Base-by-base conservation (phyloP, 2,888 invertebrate species). In the Drosophila pseudotalamancana region DNA sequence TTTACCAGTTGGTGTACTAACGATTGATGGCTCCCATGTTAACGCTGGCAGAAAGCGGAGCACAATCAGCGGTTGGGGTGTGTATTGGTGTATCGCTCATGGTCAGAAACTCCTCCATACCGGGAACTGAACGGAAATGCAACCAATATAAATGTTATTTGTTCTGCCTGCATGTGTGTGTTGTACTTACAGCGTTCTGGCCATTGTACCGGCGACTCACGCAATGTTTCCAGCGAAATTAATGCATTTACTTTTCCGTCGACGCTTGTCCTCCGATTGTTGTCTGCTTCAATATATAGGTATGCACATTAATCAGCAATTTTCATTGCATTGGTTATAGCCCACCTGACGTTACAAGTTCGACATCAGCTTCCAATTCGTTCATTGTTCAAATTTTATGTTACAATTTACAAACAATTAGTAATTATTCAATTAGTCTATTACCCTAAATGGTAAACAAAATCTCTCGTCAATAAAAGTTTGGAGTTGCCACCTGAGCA, bases 191-290 rank as follows among this genome's bases (percentile, higher is more conserved):
- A 96, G 93, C 97, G 96, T 92, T 98, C 98, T 19, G 98, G 98
- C 98, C 98, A 99, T 87, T 98, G 92, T 90, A 98, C 98, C 27
- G 98, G 98, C 2, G 98, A 98, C n/a, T 97, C 95, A 80, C 98
- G 94, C 81, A 99, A 92, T 90, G 96, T 97, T 92, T 99, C 98
- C 89, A 96, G 93, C 89, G 97, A 97, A 84, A 97, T 93, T 62
- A 98, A 93, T 90, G 94, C 95, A 89, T 95, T 95, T 90, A 96
- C 96, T 12, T 82, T 86, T 46, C n/a, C 62, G 16, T 59, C 54
- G 4, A 14, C 48, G 31, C 40, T 59, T 12, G 18, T 42, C 37
- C 18, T 76, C 80, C 12, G 71, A 39, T 66, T 68, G 40, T 71
- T 68, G 40, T 71, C 81, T 84, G 21, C 4, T 37, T 3, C 0